Evolutionary conservation across 2,797 vertebrate species (phyloP).

Genomic region (Acanthiza pusilla): DNA sequence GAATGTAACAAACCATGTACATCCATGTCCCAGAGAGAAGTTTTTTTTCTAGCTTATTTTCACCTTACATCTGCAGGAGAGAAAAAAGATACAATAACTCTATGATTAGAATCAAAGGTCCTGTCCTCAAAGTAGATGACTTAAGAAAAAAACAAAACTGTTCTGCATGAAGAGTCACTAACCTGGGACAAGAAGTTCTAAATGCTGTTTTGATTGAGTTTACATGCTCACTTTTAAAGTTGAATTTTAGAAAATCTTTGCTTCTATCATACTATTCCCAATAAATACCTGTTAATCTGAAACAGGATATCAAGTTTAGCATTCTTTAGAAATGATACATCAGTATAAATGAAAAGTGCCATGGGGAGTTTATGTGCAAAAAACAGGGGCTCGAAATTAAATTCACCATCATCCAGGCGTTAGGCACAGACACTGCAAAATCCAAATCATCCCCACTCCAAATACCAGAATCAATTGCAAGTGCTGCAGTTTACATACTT

Average conservation of each 20-base stretch:
- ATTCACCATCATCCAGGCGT: neutral
- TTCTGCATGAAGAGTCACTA: slow-evolving; percentile 67
- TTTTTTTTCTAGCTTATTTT: slow-evolving; percentile 81
- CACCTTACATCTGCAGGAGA: slow-evolving; percentile 93
- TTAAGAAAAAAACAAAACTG: slow-evolving; percentile 18
- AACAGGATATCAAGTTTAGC: slow-evolving; percentile 69
- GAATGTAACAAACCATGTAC: slow-evolving; percentile 83
- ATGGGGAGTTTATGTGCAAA: slow-evolving; percentile 44
- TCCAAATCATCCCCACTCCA: slow-evolving; percentile 15
- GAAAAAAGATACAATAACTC: slow-evolving; percentile 64
- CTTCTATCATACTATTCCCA: slow-evolving; percentile 70
- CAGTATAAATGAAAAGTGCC: slow-evolving; percentile 34
- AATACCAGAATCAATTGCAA: slow-evolving; percentile 19
- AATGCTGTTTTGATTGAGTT: slow-evolving; percentile 69
- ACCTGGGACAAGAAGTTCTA: slow-evolving; percentile 70
- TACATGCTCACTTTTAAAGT: slow-evolving; percentile 70
- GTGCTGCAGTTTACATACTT: slow-evolving; percentile 3
- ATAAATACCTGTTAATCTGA: slow-evolving; percentile 71
- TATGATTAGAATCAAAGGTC: slow-evolving; percentile 63
- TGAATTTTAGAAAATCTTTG: slow-evolving; percentile 70
- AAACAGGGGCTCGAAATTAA: slow-evolving; percentile 28
- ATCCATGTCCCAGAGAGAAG: slow-evolving; percentile 82
- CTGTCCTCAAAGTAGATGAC: slow-evolving; percentile 23
- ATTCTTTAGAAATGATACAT: slow-evolving; percentile 26
- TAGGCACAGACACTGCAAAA: slow-evolving; percentile 34